A percentile compares a stretch with the other conserved stretches of the same genome.
These are phyloP conservation scores for Nixonia krombeini DNA, from an alignment of 1,140 invertebrate genomes.

Conservation along the genomic window DNA sequence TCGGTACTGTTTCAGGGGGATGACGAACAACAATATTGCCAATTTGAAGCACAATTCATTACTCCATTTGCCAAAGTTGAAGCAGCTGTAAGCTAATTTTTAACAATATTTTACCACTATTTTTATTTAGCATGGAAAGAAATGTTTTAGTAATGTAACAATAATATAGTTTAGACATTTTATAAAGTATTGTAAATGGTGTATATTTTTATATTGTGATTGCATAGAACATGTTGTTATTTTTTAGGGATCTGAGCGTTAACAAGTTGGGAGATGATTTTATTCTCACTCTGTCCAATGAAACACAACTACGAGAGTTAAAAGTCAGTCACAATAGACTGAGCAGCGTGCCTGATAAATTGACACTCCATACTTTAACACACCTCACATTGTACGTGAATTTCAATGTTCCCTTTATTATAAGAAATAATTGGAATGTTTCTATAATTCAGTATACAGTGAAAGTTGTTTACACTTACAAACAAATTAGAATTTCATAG, in stretches of 20 bases:
- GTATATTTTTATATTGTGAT: no score
- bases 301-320: conserved; percentile 68
- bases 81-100: conserved; percentile 57
- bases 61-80: conserved; percentile 54
- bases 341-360: conserved; percentile 57
- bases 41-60: conserved; percentile 58
- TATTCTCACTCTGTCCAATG: conserved; percentile 57
- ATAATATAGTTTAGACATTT: no score
- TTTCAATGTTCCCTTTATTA: conserved; percentile 1
- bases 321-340: conserved; percentile 65
- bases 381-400: conserved; percentile 63
- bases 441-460: no score
- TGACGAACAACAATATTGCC: conserved; percentile 61
- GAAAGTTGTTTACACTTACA: no score
- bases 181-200: no score
- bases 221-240: no score
- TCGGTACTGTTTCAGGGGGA: conserved; percentile 24
- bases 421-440: background rate
- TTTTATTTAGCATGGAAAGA: no score
- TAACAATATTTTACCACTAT: background rate
- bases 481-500: no score
- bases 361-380: conserved; percentile 56
- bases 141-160: no score
- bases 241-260: conserved; percentile 61
- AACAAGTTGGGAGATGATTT: conserved; percentile 66